Base-by-base conservation (phyloP, 2,113 vertebrate species). In the Garra rufa region DNA sequence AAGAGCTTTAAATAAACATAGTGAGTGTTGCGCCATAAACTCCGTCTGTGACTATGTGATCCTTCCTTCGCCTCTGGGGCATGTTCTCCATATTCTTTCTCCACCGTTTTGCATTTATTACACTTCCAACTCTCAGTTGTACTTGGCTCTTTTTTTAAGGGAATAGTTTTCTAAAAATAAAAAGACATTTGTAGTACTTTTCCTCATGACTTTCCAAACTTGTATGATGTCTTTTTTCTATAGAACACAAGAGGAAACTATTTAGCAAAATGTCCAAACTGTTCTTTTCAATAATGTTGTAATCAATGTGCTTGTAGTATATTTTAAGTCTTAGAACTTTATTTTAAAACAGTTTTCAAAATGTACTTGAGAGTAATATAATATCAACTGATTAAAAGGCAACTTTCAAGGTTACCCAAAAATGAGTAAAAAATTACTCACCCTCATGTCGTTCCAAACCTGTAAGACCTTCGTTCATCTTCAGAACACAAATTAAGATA, bases 1-100 rank as follows among this genome's bases (percentile, higher is more conserved):
- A 83, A 71, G 43, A 76, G 50, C 75, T 86, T 85, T 41, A 76
- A 84, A 88, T 83, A 81, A 84, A 81, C 55, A 71, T 6, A 41
- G 76, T 52, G 38, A 46, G 5, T 57, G 38, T 52, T 86, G 48
- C n/a, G 76, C 50, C 44, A 8, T 52, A 44, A 82, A 70, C 24
- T 26, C 43, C 63, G 38, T 82, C 75, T 83, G 43, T 13, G 69
- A 74, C 44, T 26, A 9, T 74, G 21, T 26, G 13, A 48, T 75
- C 44, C 26, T 28, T 46, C 65, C 24, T 44, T 50, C 65, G 28
- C 14, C 26, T 46, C 44, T 55, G 59, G 67, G 19, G 28, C 41
- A 61, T 82, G 14, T 48, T 81, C 28, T 81, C 30, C 13, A 15
- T 50, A 9, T 44, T 76, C 17, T 44, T 71, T 8, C 38, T 65